phyloP scores from a whole-genome alignment of 2,797 vertebrate genomes.

The Xenops minutus region DNA sequence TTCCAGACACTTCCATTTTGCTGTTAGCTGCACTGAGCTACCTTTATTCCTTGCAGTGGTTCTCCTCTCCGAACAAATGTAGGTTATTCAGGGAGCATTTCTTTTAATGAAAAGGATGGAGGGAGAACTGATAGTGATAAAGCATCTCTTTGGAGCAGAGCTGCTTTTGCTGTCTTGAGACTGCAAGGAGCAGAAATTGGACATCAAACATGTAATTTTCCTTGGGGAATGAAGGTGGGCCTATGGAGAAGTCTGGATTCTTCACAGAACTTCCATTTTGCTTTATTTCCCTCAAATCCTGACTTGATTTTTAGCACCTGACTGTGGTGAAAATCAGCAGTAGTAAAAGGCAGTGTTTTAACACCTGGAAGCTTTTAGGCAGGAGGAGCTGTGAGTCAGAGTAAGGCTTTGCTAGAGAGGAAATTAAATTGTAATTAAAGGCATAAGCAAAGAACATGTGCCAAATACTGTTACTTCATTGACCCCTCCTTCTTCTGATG shows the following conservation, averaged over 20 bases:
- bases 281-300: slow-evolving; percentile 11
- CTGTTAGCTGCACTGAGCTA: slow-evolving; percentile 18
- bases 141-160: slow-evolving; percentile 43
- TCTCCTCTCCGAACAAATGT: slow-evolving; percentile 28
- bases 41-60: slow-evolving; percentile 54
- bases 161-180: not conserved
- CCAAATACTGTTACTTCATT: not conserved
- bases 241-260: not conserved
- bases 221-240: not conserved
- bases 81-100: slow-evolving; percentile 60
- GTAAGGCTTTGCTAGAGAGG: not conserved
- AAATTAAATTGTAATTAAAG: slow-evolving; percentile 14
- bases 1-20: slow-evolving; percentile 60
- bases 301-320: slow-evolving; percentile 25
- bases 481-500: not conserved
- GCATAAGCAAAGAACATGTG: not conserved
- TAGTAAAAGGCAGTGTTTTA: not conserved
- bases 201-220: not conserved
- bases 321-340: not conserved
- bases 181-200: slow-evolving; percentile 32
- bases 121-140: slow-evolving; percentile 59
- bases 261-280: not conserved
- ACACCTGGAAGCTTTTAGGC: not conserved
- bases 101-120: slow-evolving; percentile 60
- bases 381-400: not conserved